phyloP scores from a whole-genome alignment of 2,888 invertebrate species.

The Tachystola acroxantha region DNA sequence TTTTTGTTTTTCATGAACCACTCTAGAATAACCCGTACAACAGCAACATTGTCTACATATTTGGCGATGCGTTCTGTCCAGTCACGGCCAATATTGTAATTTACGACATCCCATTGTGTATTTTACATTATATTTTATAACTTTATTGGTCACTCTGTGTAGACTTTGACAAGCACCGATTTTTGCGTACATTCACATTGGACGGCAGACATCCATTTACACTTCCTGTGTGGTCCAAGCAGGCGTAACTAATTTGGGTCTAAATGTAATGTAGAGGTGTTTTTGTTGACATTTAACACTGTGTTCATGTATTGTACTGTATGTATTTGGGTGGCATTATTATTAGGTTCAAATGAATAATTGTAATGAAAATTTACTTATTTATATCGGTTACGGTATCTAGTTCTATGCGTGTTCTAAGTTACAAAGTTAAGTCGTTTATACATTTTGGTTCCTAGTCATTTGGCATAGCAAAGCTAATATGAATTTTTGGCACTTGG shows the following conservation, averaged over 20 bases:
- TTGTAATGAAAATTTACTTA: neutral
- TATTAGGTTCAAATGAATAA: conserved; percentile 7
- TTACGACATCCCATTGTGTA: conserved; percentile 53
- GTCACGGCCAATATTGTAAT: conserved; percentile 59
- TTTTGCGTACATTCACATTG: conserved; percentile 30
- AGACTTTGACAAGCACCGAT: conserved; percentile 29
- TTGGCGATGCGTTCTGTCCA: conserved; percentile 21
- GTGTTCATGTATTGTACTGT: conserved; percentile 23
- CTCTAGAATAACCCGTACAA: too few species aligned
- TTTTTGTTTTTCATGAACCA: too few species aligned
- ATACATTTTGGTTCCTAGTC: too few species aligned
- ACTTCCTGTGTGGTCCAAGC: conserved; percentile 34
- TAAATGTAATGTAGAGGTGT: conserved; percentile 30
- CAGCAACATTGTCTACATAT: conserved; percentile 47
- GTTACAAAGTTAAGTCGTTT: too few species aligned
- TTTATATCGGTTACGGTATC: too few species aligned
- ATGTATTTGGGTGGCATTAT: conserved; percentile 32
- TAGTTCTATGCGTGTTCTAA: too few species aligned
- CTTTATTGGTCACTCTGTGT: conserved; percentile 50
- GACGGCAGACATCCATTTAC: conserved; percentile 22
- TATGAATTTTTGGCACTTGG: too few species aligned
- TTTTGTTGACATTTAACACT: conserved; percentile 19
- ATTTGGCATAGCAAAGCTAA: too few species aligned
- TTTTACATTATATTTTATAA: conserved; percentile 45
- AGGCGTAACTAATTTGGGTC: conserved; percentile 33